These are phyloP conservation scores for Pteropus rufus DNA, from an alignment of 2,797 vertebrate species.

Conservation along the genomic window DNA sequence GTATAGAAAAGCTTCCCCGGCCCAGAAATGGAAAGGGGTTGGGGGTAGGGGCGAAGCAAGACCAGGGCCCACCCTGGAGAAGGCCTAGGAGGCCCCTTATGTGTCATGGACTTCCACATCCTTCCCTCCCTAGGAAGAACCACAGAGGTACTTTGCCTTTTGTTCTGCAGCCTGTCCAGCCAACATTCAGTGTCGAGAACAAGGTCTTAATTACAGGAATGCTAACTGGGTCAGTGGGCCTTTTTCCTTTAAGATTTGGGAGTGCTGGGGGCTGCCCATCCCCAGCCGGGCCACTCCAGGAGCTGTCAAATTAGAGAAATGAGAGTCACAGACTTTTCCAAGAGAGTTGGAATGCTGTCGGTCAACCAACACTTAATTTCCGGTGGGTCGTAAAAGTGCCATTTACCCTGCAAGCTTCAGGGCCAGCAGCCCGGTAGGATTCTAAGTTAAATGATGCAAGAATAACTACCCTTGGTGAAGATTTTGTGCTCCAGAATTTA, in stretches of 20 bases:
- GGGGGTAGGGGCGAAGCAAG: neutral
- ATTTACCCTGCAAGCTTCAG: constrained; percentile 47
- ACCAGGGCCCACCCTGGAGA: neutral
- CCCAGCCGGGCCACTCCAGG: neutral
- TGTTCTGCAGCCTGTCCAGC: neutral
- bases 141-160: neutral
- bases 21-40: no score
- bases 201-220: neutral
- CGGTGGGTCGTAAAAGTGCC: constrained; percentile 39
- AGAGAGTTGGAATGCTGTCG: constrained; percentile 41
- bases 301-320: neutral
- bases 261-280: neutral
- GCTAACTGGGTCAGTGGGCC: neutral
- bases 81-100: neutral
- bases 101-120: neutral
- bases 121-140: neutral
- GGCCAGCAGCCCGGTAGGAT: constrained; percentile 36
- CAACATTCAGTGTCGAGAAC: neutral
- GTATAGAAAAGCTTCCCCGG: neutral
- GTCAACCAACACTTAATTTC: constrained; percentile 52
- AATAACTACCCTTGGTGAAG: constrained; percentile 5
- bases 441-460: constrained; percentile 51
- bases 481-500: constrained; percentile 40
- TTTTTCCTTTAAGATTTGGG: neutral
- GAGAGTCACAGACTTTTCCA: neutral